Conservation (phyloP, 2,797 vertebrate species). For the Aeoliscus strigatus region DNA sequence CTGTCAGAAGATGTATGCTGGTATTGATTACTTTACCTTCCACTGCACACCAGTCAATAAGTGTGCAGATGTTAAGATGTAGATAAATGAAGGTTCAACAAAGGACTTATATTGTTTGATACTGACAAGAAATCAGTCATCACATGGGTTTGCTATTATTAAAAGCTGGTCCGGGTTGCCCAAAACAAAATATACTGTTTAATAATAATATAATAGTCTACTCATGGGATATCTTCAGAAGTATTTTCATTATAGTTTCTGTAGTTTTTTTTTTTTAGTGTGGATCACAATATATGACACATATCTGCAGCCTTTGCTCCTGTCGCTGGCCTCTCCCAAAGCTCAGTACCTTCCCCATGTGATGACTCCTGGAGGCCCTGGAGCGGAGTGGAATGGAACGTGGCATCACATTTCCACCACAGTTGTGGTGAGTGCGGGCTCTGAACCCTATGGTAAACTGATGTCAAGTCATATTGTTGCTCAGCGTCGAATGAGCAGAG, state of each 20-base stretch:
- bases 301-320: constrained; percentile 36
- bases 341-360: constrained; percentile 27
- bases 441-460: constrained; percentile 9
- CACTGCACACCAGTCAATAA: constrained; percentile 35
- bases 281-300: constrained; percentile 36
- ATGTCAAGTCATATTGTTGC: constrained; percentile 14
- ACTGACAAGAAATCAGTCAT: constrained; percentile 27
- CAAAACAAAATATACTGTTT: neutral
- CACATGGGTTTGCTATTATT: constrained; percentile 26
- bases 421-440: constrained; percentile 16
- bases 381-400: constrained; percentile 26
- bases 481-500: constrained; percentile 21
- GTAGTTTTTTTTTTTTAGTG: too few relatives aligned
- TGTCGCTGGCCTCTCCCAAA: constrained; percentile 22
- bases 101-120: constrained; percentile 13
- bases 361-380: constrained; percentile 25
- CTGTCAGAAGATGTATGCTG: constrained; percentile 30
- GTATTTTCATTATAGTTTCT: too few relatives aligned
- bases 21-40: constrained; percentile 46
- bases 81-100: constrained; percentile 39
- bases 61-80: constrained; percentile 37
- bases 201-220: neutral
- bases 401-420: constrained; percentile 42
- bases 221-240: too few relatives aligned
- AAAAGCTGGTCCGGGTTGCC: neutral